Conservation (phyloP, 2,113 vertebrate genomes). For the Colossoma macropomum region DNA sequence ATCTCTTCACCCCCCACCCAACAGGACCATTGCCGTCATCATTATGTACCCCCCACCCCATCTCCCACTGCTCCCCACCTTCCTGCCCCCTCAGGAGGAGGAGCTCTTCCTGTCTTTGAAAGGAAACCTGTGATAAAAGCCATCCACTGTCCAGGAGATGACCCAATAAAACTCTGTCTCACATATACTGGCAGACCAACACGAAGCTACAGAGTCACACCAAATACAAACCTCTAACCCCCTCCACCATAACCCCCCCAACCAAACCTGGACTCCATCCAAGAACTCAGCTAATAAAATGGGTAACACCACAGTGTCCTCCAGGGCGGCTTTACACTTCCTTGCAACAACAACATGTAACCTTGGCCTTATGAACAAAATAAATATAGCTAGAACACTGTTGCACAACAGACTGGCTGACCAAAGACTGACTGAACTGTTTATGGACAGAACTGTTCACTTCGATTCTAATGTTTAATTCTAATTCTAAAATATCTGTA, state of each 20-base stretch:
- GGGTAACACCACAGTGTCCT: slow-evolving; percentile 22
- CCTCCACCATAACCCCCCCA: neutral
- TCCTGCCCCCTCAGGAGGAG: slow-evolving; percentile 67
- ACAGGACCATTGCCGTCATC: neutral
- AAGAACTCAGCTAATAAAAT: slow-evolving; percentile 35
- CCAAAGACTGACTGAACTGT: neutral
- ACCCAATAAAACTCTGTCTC: slow-evolving; percentile 68
- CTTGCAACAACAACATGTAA: slow-evolving; percentile 41
- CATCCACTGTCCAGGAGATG: slow-evolving; percentile 73
- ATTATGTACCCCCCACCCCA: slow-evolving; percentile 46
- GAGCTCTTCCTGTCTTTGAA: slow-evolving; percentile 77
- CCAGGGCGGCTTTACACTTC: slow-evolving; percentile 34
- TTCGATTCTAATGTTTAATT: too few species aligned
- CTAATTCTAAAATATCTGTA: too few species aligned
- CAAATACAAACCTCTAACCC: too few species aligned
- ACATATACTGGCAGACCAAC: slow-evolving; percentile 39
- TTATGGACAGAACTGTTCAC: too few species aligned
- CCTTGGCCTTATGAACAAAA: slow-evolving; percentile 29
- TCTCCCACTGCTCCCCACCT: too few species aligned
- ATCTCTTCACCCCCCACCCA: slow-evolving; percentile 35
- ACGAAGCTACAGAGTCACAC: slow-evolving; percentile 28
- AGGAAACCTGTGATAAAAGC: slow-evolving; percentile 73
- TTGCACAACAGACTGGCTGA: slow-evolving; percentile 14
- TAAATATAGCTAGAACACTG: neutral
- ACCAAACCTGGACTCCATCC: neutral